Conservation (phyloP, 2,888 invertebrate genomes). For the Aporophyla nigra region DNA sequence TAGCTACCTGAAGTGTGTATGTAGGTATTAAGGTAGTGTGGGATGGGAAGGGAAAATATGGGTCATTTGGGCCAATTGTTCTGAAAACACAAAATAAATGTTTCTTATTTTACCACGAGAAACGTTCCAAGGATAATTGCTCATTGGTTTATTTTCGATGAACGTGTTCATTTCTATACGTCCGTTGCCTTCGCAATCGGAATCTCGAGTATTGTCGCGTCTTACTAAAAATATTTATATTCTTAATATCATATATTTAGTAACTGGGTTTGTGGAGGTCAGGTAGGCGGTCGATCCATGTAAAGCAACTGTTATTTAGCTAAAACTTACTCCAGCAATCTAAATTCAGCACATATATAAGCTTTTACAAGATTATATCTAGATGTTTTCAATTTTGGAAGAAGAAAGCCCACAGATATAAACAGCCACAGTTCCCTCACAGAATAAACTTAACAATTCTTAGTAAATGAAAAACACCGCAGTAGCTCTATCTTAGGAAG, state of each 20-base stretch:
- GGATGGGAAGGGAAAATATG: slow-evolving; percentile 8
- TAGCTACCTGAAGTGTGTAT: slow-evolving; percentile 41
- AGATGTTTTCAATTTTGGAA: neutral
- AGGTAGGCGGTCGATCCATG: no score
- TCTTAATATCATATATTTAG: no score
- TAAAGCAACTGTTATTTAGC: no score
- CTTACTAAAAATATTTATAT: neutral
- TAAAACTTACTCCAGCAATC: neutral
- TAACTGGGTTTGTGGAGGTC: no score
- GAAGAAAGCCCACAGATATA: neutral
- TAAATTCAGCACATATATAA: neutral
- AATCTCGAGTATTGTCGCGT: neutral
- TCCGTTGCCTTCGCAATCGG: neutral
- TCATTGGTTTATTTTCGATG: slow-evolving; percentile 1
- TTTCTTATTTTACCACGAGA: neutral
- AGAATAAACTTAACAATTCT: slow-evolving; percentile 38
- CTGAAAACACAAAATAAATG: slow-evolving; percentile 20
- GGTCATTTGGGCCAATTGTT: slow-evolving; percentile 14
- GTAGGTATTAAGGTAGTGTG: neutral
- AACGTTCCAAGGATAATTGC: neutral
- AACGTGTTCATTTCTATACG: neutral
- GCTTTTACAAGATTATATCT: neutral
- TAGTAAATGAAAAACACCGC: slow-evolving; percentile 36
- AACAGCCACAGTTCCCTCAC: neutral
- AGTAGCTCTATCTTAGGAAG: slow-evolving; percentile 40